Conservation (phyloP, 2,113 vertebrate species). For the Coreoperca whiteheadi region DNA sequence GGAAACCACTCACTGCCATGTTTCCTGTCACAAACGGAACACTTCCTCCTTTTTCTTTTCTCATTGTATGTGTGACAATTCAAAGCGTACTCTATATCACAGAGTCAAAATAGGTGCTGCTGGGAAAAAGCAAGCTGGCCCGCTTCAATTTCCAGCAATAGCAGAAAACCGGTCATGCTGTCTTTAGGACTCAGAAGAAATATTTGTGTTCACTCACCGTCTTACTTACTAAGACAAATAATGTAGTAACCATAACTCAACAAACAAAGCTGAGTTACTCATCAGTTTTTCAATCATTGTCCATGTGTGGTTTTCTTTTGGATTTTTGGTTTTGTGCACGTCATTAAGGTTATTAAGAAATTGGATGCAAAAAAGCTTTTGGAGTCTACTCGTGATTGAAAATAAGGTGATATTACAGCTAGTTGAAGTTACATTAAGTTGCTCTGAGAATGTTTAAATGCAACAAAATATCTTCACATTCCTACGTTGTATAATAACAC, state of each 20-base stretch:
- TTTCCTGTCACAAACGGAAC: conserved; percentile 75
- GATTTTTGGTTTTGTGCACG: neutral
- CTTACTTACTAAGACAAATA: neutral
- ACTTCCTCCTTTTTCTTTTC: conserved; percentile 75
- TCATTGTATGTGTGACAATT: conserved; percentile 43
- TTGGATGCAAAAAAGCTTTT: neutral
- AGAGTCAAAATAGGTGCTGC: conserved; percentile 23
- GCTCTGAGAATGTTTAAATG: neutral
- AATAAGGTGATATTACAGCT: neutral
- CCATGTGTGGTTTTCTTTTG: neutral
- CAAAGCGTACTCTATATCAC: conserved; percentile 21
- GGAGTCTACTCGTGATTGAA: neutral
- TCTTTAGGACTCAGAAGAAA: neutral
- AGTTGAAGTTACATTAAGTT: neutral
- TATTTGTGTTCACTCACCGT: neutral
- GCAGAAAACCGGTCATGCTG: neutral
- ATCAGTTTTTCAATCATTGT: neutral
- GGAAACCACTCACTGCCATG: conserved; percentile 72
- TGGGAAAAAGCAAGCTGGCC: neutral
- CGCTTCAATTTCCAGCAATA: neutral
- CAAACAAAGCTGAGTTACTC: neutral
- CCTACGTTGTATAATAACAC: neutral
- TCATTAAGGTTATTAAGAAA: neutral
- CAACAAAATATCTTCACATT: neutral
- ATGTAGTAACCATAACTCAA: neutral